Evolutionary conservation across 35 echinoderm and acorn worm species (phyloP), one percentile per base, ranked within the genome.

Genomic region (Antedon bifida): DNA sequence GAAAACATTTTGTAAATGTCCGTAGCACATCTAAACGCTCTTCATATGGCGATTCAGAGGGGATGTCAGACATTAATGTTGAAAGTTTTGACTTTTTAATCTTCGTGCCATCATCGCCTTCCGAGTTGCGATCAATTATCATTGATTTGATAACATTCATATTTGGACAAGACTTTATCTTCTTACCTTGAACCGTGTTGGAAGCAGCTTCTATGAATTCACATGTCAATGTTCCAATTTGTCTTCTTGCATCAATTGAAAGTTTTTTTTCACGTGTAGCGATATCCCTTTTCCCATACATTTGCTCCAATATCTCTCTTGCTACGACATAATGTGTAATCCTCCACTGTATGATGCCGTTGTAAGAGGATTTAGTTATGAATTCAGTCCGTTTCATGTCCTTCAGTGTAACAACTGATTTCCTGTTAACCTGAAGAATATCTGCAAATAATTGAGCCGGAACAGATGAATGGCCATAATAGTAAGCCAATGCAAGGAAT

Each of bases 311-410:
- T 34, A 88, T 88, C 36, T 88, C 86, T 30, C 79, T 74, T 34
- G 86, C 86, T 9, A 88, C 80, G 26, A 76, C 45, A 82, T 88
- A 79, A 74, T 82, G 80, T 14, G 55, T 88, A 34, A 88, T 88
- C 39, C 77, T 74, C 79, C 79, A 88, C 31, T 77, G 79, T 39
- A 29, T 26, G 0, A 77, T 83, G 0, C 73, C 23, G 4, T 30
- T 26, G 29, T 88, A 79, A 75, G 46, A 79, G 29, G 77, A 35
- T 16, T 77, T 35, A 82, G 83, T 45, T 29, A 82, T 79, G 0
- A 34, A 77, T 11, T 79, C 74, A 45, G 14, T 88, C 34, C 36
- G 74, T 29, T 34, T 87, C 44, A 87, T 34, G 42, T 35, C 34
- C 30, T 5, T 2, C 21, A 56, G 56, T 12, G 32, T 44, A 30